Conservation (phyloP, 1,140 invertebrate species). For the Drosophila pseudoobscura region DNA sequence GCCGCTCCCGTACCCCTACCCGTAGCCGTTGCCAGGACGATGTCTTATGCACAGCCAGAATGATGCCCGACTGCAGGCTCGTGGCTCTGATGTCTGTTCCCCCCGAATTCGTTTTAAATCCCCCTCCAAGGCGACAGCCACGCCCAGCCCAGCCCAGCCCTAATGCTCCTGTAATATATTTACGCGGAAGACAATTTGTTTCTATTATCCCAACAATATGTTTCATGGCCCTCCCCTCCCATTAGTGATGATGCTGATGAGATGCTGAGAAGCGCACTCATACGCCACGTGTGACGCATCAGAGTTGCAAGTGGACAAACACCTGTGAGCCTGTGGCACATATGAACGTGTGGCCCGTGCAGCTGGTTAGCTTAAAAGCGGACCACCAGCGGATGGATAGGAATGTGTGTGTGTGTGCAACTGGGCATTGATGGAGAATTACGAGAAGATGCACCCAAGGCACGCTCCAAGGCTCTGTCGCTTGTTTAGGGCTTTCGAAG, state of each 20-base stretch:
- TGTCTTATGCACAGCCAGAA: slow-evolving; percentile 37
- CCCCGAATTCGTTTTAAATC: slow-evolving; percentile 31
- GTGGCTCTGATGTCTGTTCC: slow-evolving; percentile 10
- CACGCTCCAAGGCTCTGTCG: slow-evolving; percentile 34
- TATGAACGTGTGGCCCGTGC: slow-evolving; percentile 58
- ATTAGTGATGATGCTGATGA: slow-evolving; percentile 24
- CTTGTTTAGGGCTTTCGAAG: slow-evolving; percentile 18
- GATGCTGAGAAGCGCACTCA: slow-evolving; percentile 30
- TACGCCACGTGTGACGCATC: slow-evolving; percentile 43
- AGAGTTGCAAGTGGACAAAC: slow-evolving; percentile 29
- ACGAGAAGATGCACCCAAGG: not conserved
- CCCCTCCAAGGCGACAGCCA: slow-evolving; percentile 3
- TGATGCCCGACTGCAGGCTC: slow-evolving; percentile 21
- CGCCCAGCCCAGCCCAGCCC: not conserved
- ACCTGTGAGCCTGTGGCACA: not conserved
- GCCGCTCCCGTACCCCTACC: not conserved
- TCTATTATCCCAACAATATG: slow-evolving; percentile 51
- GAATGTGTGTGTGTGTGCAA: not conserved
- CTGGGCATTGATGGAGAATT: not conserved
- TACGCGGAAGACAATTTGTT: slow-evolving; percentile 68
- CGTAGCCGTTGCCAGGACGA: slow-evolving; percentile 34
- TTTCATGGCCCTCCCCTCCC: not conserved
- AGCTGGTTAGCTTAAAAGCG: slow-evolving; percentile 55
- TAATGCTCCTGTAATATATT: slow-evolving; percentile 64
- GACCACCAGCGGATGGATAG: not conserved